phyloP scores from a whole-genome alignment of 2,113 vertebrate species.

The Pristiophorus japonicus region DNA sequence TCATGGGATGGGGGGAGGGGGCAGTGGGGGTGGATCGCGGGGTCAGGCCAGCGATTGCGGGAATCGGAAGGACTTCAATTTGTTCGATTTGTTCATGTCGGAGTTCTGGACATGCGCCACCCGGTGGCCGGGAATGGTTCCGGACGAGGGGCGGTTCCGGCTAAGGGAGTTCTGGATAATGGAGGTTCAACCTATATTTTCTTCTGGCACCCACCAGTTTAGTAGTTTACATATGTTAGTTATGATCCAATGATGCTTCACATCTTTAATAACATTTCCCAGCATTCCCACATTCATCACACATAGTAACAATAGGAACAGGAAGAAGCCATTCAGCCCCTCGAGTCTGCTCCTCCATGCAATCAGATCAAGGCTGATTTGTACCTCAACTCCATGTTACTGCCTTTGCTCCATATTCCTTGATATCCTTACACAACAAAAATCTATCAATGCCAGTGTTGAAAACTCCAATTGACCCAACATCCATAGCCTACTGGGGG shows the following conservation, averaged over 20 bases:
- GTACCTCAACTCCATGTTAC: not conserved
- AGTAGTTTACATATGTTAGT: not conserved
- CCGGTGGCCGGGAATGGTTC: too few species aligned
- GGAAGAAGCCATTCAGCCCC: not conserved
- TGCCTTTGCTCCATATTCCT: not conserved
- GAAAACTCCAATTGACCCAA: not conserved
- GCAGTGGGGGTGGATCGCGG: too few species aligned
- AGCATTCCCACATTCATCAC: not conserved
- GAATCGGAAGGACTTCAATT: too few species aligned
- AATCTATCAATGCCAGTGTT: not conserved
- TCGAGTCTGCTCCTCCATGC: not conserved
- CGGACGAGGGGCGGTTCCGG: too few species aligned
- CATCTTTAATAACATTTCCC: not conserved
- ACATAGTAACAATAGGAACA: not conserved
- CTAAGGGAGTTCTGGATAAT: too few species aligned
- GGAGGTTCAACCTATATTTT: too few species aligned
- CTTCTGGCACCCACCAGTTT: not conserved
- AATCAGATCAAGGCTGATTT: not conserved
- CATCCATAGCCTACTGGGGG: not conserved
- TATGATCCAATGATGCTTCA: not conserved
- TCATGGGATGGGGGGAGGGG: too few species aligned
- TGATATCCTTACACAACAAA: not conserved
- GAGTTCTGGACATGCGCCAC: too few species aligned
- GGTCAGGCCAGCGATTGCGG: too few species aligned
- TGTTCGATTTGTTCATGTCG: too few species aligned